Base-by-base conservation (phyloP, 1,140 invertebrate genomes). In the Ceratina australensis region DNA sequence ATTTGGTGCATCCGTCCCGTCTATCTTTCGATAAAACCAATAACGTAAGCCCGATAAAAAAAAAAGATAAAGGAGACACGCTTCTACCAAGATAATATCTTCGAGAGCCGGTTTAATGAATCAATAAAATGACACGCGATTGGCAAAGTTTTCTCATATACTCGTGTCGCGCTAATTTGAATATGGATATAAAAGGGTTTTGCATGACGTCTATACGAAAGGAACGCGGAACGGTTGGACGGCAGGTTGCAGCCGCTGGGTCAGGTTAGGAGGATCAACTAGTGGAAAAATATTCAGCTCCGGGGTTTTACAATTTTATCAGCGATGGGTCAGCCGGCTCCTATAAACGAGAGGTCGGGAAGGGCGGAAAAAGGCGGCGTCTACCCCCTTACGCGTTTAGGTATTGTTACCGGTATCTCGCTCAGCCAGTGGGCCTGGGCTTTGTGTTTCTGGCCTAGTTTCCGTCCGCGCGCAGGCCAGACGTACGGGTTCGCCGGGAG, bases 391-490 rank as follows among this genome's bases (percentile, higher is more conserved):
- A 82, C 86, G 87, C 88, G 86, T 90, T 90, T 87, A 88, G 86
- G 88, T 85, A 88, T 89, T 88, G 88, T 90, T 88, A 87, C 85
- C 78, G 84, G 84, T 90, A 90, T 90, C 89, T 90, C 87, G 86
- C 71, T 81, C 75, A 85, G 87, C 85, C 86, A 87, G 83, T 88
- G 85, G 86, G 75, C 83, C 83, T 88, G 83, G 83, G 89, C 90
- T 90, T 91, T 91, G 88, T 90, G 86, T 90, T 89, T 90, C 89
- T 90, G 90, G 83, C 87, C 90, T 85, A 91, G 87, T 91, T 91
- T 86, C 57, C 79, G n/a, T n/a, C n/a, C n/a, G n/a, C n/a, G 86
- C 77, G 76, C 82, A 75, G 76, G 73, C 82, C 85, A 86, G 85
- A 89, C 81, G 85, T 75, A 87, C 87, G 83, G 87, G 87, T 86